A percentile compares a stretch with the other conserved stretches of the same genome.
phyloP scores from a whole-genome alignment of 92 coral and sea anemone genomes.

The Phymanthus crucifer region DNA sequence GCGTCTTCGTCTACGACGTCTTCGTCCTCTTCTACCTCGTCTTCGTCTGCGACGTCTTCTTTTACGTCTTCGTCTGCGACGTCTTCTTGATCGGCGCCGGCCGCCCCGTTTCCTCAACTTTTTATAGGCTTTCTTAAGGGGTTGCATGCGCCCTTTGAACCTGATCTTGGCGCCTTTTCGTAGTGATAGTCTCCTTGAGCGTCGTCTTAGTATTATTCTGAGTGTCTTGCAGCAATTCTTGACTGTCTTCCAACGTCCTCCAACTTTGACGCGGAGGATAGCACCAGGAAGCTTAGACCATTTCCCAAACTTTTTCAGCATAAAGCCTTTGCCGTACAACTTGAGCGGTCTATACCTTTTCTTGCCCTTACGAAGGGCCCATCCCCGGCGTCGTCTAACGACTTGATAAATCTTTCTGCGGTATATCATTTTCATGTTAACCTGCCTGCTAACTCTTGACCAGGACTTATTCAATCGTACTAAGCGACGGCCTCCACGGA shows the following conservation, averaged over 20 bases:
- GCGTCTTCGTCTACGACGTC: background rate
- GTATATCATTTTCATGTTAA: background rate
- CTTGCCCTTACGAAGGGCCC: constrained; percentile 19
- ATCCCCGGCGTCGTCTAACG: constrained; percentile 1
- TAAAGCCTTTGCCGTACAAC: background rate
- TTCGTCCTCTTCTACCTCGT: background rate
- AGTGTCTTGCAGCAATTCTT: constrained; percentile 27
- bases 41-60: background rate
- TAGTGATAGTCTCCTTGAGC: background rate
- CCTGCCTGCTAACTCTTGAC: constrained; percentile 18
- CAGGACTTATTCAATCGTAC: constrained; percentile 6
- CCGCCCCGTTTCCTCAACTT: background rate
- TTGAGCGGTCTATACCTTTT: background rate
- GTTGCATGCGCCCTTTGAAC: background rate
- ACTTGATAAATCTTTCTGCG: constrained; percentile 8
- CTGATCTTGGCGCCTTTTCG: background rate
- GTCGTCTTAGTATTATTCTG: constrained; percentile 6
- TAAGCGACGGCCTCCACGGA: constrained; percentile 23
- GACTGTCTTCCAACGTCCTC: constrained; percentile 14
- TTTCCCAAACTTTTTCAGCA: background rate
- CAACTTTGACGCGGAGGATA: background rate
- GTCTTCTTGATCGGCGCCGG: background rate
- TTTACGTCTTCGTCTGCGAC: background rate
- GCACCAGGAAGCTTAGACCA: constrained; percentile 19
- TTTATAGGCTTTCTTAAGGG: background rate